phyloP scores from a whole-genome alignment of 2,113 vertebrate species.

The Oenanthe oenanthe region DNA sequence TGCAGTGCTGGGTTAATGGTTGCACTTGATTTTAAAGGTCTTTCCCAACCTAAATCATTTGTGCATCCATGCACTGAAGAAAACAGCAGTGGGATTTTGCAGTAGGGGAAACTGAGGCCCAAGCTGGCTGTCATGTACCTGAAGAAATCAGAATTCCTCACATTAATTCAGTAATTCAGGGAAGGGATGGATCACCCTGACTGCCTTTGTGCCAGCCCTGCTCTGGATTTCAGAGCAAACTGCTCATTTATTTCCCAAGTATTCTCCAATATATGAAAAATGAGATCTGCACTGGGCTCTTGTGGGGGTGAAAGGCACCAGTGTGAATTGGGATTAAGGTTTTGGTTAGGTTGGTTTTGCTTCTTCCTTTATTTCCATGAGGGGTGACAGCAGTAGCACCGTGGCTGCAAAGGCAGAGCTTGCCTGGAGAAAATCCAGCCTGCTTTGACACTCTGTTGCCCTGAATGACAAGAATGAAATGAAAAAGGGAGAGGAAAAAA shows the following conservation, averaged over 20 bases:
- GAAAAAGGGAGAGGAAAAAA: background rate
- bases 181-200: accelerated
- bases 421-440: background rate
- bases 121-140: background rate
- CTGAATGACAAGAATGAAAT: background rate
- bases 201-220: background rate
- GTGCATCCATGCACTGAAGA: background rate
- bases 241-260: background rate
- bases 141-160: background rate
- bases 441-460: background rate
- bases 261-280: background rate
- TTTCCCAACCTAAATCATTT: background rate
- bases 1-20: background rate
- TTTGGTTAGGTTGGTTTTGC: background rate
- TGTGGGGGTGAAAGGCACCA: background rate
- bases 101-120: background rate
- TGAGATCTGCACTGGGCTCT: background rate
- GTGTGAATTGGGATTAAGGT: background rate
- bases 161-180: background rate
- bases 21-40: background rate
- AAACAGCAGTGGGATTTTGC: background rate
- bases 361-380: background rate
- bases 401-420: background rate
- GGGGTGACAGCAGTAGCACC: background rate
- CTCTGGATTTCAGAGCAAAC: background rate